Base-by-base conservation (phyloP, 1,140 invertebrate species). In the Oreohelix idahoensis region DNA sequence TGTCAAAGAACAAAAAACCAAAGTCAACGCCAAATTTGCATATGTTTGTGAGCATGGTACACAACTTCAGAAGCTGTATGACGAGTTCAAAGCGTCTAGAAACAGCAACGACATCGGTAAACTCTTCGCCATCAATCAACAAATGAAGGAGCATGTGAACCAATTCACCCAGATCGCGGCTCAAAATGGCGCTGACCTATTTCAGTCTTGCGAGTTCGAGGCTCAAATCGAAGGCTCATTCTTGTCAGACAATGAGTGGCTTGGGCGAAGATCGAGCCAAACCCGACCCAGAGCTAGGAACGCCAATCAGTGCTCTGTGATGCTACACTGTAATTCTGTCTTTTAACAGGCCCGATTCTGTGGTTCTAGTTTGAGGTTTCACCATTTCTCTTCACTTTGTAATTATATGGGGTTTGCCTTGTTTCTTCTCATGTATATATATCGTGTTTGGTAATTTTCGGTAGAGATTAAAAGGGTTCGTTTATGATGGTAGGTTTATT, bases 31-130 rank as follows among this genome's bases (percentile, higher is more conserved):
- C 4, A 77, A 86, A 36, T 90, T 90, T 85, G 87, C 88, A 29
- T 86, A 89, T 32, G 87, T 90, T 10, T 87, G 86, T 69, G 88
- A 88, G 1, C 82, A 89, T 70, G 90, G 89, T 0, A 87, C 89
- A 32, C 76, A 89, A n/a, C 83, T 91, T 11, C 88, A 90, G 82
- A 90, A 90, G 81, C 81, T 89, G 11, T 86, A 88, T 77, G 89
- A 90, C 53, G 76, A 87, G n/a, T 90, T 91, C 45, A 86, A 81
- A 32, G 85, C 87, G 53, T 89, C 89, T 20, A 84, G 87, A 20
- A 73, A 83, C 0, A 82, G 86, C 10, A 90, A 90, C 76, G 89
- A 91, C 73, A 81, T 91, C 1, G 83, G 85, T 35, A 85, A 90
- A 75, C 79, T 91, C n/a, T 91, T 91, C 74, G 87, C 83, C 42